Base-by-base conservation (phyloP, 1,140 invertebrate genomes). In the Dufourea novaeangliae region DNA sequence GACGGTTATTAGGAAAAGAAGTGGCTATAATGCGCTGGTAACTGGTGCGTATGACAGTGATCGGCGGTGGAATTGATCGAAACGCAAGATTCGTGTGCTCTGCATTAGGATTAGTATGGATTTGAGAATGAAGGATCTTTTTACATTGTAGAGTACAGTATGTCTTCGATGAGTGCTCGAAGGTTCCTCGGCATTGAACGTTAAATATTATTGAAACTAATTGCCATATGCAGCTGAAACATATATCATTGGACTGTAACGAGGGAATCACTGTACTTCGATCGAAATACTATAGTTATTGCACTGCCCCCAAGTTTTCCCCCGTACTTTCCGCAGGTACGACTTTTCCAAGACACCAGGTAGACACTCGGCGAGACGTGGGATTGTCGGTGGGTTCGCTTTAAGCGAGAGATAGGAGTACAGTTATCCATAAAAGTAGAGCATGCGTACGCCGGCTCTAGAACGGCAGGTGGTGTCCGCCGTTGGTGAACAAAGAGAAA, bases 391-490 rank as follows among this genome's bases (percentile, higher is more conserved):
- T 72, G 70, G 50, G 61, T 82, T 85, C 57, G 63, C 83, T 85
- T 74, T 70, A 75, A 85, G 76, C 80, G 59, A 86, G 59, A 86
- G 84, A 86, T 86, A 86, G 84, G 44, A 84, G 83, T 86, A 86
- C 84, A 86, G 84, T 86, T 86, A 86, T 85, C 80, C 84, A 86
- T 85, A 88, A 88, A 88, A 88, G 87, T 88, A 81, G 87, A 88
- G 80, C 87, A 83, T 80, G 75, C 85, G 86, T 81, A 83, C 70
- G 68, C 62, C 71, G 75, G 75, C 75, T 85, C 83, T 86, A 86
- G 80, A 87, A 54, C 80, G 85, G 85, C 87, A 88, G 87, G 83
- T 88, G 87, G 86, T 75, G 75, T 75, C 79, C 82, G 82, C 80
- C 86, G 63, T 70, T 64, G 73, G 27, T 80, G 82, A 84, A 86